Base-by-base conservation (phyloP, 1,140 invertebrate genomes). In the Patella vulgata region DNA sequence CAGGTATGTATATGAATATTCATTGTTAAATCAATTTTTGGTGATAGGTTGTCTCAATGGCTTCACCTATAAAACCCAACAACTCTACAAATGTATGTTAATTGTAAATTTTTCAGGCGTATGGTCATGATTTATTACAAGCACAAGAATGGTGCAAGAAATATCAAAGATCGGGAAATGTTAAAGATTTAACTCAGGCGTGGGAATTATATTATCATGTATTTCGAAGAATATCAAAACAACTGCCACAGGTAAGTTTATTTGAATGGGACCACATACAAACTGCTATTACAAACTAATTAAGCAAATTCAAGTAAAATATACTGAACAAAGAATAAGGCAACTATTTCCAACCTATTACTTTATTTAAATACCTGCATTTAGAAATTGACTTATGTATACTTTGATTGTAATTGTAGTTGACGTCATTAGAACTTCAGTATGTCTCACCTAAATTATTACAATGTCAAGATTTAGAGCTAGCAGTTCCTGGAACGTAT, bases 181-280 rank as follows among this genome's bases (percentile, higher is more conserved):
- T 93, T 0, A 89, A 94, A 56, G 95, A 99, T 74, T 85, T 99
- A 25, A 97, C 96, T 77, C 93, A 96, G 80, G 97, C 98, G 14
- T 99, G 98, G 98, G 97, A 99, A 80, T 85, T 98, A 0, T 99
- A 99, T 82, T 99, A 99, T 84, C 93, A 98, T 75, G 96, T 99
- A 11, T 98, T 99, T 80, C 88, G 96, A 48, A 89, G 95, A 56
- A 99, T 99, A 71, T 93, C 93, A 0, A 88, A 94, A 57, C 97
- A 99, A 84, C 86, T 99, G 63, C 95, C 96, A 2, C 92, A 95
- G 68, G 78, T 86, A 59, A 74, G 36, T 39, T 40, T 40, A 39
- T 53, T 57, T 39, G n/a, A n/a, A n/a, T n/a, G n/a, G n/a, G n/a
- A n/a, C n/a, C n/a, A n/a, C n/a, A n/a, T n/a, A n/a, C n/a, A n/a